Conservation (phyloP, 2,888 invertebrate genomes). For the Callosobruchus maculatus region DNA sequence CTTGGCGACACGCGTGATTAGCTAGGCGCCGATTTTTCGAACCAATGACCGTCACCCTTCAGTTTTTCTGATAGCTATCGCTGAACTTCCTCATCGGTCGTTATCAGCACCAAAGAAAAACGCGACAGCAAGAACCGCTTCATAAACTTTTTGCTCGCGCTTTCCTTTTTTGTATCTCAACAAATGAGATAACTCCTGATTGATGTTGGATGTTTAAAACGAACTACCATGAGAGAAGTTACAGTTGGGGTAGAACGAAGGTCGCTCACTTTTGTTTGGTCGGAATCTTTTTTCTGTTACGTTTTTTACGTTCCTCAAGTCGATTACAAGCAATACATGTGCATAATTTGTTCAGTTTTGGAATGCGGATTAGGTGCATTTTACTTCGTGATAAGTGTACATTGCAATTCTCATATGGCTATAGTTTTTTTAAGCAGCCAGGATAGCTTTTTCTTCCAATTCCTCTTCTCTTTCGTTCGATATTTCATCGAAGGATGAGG, state of each 20-base stretch:
- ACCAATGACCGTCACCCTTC: not conserved
- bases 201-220: not conserved
- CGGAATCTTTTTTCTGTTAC: no score
- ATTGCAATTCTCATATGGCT: no score
- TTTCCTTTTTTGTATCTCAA: not conserved
- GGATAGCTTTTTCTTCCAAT: no score
- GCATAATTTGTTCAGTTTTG: no score
- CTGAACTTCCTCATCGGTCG: not conserved
- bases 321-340: no score
- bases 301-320: no score
- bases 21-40: not conserved
- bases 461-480: no score
- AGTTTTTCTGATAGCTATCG: not conserved
- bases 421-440: no score
- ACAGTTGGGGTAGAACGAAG: not conserved
- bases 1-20: not conserved
- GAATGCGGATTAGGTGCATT: no score
- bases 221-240: not conserved
- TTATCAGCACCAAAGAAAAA: not conserved
- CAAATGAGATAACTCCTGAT: not conserved
- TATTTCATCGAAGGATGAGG: no score
- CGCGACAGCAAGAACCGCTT: not conserved
- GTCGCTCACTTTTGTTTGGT: not conserved
- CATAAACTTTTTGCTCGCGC: not conserved
- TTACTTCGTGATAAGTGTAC: no score